A percentile compares a stretch with the other conserved stretches of the same genome.
These are phyloP conservation scores for Microctenopoma stevenorrisi DNA, from an alignment of 2,797 vertebrate genomes.

Conservation along the genomic window DNA sequence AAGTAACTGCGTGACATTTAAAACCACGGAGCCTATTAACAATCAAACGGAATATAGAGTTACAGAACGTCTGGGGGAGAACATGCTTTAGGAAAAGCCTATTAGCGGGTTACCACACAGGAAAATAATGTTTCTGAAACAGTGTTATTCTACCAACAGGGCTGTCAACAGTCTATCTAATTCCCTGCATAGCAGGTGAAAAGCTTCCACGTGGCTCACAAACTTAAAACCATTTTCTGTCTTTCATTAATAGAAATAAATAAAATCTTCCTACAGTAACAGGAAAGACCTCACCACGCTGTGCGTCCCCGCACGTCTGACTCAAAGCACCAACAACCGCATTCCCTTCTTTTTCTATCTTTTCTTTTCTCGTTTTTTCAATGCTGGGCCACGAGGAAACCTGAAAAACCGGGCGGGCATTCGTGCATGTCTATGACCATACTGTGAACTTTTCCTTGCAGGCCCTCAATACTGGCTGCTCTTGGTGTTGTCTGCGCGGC, in stretches of 20 bases:
- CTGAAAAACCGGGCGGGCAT: constrained; percentile 91
- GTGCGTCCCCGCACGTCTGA: constrained; percentile 30
- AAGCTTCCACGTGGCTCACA: constrained; percentile 21
- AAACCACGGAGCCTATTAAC: constrained; percentile 32
- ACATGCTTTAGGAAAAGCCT: constrained; percentile 33
- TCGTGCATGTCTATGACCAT: constrained; percentile 91
- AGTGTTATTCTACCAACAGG: constrained; percentile 65
- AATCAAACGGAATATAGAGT: constrained; percentile 35
- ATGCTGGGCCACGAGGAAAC: constrained; percentile 84
- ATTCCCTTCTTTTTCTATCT: constrained; percentile 41
- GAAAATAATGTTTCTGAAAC: constrained; percentile 64
- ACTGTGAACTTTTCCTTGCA: constrained; percentile 91
- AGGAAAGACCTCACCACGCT: constrained; percentile 9
- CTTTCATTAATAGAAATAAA: constrained; percentile 10
- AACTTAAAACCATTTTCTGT: constrained; percentile 24
- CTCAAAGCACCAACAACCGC: constrained; percentile 55
- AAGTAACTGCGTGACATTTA: constrained; percentile 46
- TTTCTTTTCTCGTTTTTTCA: constrained; percentile 22
- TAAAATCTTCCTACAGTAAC: constrained; percentile 14
- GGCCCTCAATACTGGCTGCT: constrained; percentile 94
- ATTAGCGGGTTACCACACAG: constrained; percentile 63
- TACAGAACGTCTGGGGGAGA: constrained; percentile 16
- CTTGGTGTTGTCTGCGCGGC: constrained; percentile 90
- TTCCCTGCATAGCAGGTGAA: constrained; percentile 54
- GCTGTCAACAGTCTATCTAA: constrained; percentile 61